A percentile compares a stretch with the other conserved stretches of the same genome.
Conservation (phyloP, 2,113 vertebrate species). For the Ammodytes dubius region DNA sequence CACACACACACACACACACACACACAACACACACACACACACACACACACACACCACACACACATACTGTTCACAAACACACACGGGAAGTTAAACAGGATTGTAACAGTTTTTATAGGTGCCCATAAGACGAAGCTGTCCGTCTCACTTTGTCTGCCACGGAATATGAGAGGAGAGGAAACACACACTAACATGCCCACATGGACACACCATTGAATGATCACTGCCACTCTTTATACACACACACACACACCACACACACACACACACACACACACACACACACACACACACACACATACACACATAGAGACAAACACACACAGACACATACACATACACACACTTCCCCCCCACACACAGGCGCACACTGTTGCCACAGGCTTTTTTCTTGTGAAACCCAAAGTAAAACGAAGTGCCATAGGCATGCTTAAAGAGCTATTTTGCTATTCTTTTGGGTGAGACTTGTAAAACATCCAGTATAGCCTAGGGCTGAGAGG, state of each 20-base stretch:
- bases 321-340: no score
- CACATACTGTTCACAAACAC: constrained; percentile 6
- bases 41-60: constrained; percentile 32
- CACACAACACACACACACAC: constrained; percentile 10
- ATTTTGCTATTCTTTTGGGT: constrained; percentile 25
- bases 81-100: constrained; percentile 49
- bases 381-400: constrained; percentile 56
- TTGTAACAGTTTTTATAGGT: constrained; percentile 66
- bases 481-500: constrained; percentile 43
- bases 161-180: constrained; percentile 53
- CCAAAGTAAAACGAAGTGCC: constrained; percentile 45
- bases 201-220: constrained; percentile 17
- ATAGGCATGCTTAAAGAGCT: constrained; percentile 52
- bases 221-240: constrained; percentile 1
- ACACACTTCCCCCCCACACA: constrained; percentile 26
- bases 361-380: constrained; percentile 56
- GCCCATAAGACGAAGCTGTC: constrained; percentile 64
- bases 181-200: constrained; percentile 18
- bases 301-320: no score
- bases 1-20: constrained; percentile 19
- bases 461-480: constrained; percentile 60
- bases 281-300: constrained; percentile 6
- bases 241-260: constrained; percentile 6
- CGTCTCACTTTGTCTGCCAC: constrained; percentile 61
- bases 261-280: constrained; percentile 15